Evolutionary conservation across 2,888 invertebrate species (phyloP).

Genomic region (Pachycephus smyrnensis): DNA sequence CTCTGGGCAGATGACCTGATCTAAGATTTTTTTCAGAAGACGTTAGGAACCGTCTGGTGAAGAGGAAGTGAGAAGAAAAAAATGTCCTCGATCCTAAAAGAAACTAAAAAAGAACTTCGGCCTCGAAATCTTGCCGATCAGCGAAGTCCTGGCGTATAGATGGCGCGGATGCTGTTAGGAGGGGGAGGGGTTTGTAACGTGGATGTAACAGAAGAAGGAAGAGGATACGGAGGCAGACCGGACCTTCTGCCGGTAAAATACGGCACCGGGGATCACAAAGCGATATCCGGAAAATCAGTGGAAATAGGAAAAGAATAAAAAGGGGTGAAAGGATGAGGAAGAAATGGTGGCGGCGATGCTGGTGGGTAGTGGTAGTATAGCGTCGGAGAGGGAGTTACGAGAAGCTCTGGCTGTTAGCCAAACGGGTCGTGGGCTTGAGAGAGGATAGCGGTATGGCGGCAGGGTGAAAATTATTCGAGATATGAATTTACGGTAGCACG

Average conservation of each 20-base stretch:
- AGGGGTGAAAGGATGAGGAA: background rate
- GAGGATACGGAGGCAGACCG: background rate
- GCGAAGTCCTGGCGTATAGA: background rate
- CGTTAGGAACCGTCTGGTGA: background rate
- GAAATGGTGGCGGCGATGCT: background rate
- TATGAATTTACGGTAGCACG: conserved; percentile 61
- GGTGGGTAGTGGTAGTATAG: background rate
- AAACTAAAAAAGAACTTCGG: background rate
- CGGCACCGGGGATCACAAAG: conserved; percentile 26
- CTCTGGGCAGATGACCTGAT: background rate
- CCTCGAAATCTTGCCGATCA: background rate
- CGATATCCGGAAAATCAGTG: conserved; percentile 32
- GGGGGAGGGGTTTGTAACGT: background rate
- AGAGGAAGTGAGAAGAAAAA: background rate
- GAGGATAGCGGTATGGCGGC: conserved; percentile 32
- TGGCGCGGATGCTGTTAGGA: background rate
- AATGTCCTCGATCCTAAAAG: background rate
- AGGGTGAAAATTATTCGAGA: conserved; percentile 64
- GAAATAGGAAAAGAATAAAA: conserved; percentile 1
- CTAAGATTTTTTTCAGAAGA: background rate
- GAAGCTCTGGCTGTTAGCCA: conserved; percentile 50
- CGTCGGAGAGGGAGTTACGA: conserved; percentile 27
- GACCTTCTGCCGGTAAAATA: conserved; percentile 24
- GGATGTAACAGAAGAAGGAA: background rate
- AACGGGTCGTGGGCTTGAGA: conserved; percentile 30